Evolutionary conservation across 2,888 invertebrate genomes (phyloP), one percentile per base, ranked within the genome.

Genomic region (Beris morrisii): DNA sequence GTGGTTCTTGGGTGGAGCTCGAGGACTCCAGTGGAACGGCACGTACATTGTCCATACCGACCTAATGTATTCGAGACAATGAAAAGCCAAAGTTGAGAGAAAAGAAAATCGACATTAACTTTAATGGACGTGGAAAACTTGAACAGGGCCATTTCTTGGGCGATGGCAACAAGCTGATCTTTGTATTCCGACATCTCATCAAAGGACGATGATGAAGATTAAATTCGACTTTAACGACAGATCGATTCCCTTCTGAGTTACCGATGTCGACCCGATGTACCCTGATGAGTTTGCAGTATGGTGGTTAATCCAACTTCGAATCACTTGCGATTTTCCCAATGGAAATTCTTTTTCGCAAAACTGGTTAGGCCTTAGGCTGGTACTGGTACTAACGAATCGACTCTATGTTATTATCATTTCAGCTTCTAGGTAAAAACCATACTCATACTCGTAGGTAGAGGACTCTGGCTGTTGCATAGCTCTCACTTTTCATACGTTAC

Each of bases 401-500:
- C 53, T 52, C n/a, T 9, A 52, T 22, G 15, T 52, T 7, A 5
- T 15, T 22, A 52, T 5, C 12, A 52, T 15, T 28, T 28, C 50
- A 30, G 28, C 2, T 31, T 31, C n/a, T 46, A 45, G 22, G 22
- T 22, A 22, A 22, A 22, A 22, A 22, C 22, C 22, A 22, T 22
- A 22, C 22, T 22, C 22, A 22, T 2, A 22, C 22, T 22, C 22
- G 22, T 22, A 22, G 22, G 22, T 22, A 22, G 22, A 22, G 22
- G 22, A 22, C 3, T 22, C 1, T 22, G n/a, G 22, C 22, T 22
- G 3, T 22, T 22, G 22, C 22, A 22, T 22, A 38, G 61, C 61
- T 61, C 61, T 61, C 61, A 61, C 61, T 61, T 61, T 61, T 52
- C 61, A 61, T 52, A 46, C 1, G 4, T 30, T 53, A 31, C 28